phyloP scores from a whole-genome alignment of 2,888 invertebrate species.

The Craniophora ligustri region DNA sequence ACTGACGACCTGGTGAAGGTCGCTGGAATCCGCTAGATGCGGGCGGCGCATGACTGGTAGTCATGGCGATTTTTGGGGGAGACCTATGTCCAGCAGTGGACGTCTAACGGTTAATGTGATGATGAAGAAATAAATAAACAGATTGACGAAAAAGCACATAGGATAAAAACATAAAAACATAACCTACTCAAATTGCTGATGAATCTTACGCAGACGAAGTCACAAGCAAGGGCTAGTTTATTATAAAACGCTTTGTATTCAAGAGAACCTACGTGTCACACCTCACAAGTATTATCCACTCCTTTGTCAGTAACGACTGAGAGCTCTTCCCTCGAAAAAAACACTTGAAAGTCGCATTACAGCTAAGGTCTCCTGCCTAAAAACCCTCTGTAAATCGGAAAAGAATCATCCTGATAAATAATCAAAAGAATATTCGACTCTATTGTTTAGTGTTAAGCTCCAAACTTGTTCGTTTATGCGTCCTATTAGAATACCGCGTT shows the following conservation, averaged over 20 bases:
- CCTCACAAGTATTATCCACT: constrained; percentile 24
- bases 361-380: constrained; percentile 59
- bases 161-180: too few relatives aligned
- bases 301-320: constrained; percentile 38
- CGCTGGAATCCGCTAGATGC: too few relatives aligned
- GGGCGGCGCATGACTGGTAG: too few relatives aligned
- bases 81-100: too few relatives aligned
- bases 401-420: constrained; percentile 57
- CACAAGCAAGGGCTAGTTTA: not conserved
- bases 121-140: too few relatives aligned
- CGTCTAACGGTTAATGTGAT: too few relatives aligned
- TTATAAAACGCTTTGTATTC: constrained; percentile 4
- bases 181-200: too few relatives aligned
- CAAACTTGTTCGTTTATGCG: constrained; percentile 16
- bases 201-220: too few relatives aligned
- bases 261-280: constrained; percentile 32
- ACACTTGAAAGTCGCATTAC: constrained; percentile 68
- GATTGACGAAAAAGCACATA: too few relatives aligned
- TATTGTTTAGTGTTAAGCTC: constrained; percentile 17
- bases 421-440: constrained; percentile 29
- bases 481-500: constrained; percentile 19
- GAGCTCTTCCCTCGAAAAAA: constrained; percentile 56
- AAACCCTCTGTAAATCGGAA: constrained; percentile 62
- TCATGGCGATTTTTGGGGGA: too few relatives aligned
- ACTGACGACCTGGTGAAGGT: too few relatives aligned